Base-by-base conservation (phyloP, 2,888 invertebrate species). In the Protophormia terraenovae region DNA sequence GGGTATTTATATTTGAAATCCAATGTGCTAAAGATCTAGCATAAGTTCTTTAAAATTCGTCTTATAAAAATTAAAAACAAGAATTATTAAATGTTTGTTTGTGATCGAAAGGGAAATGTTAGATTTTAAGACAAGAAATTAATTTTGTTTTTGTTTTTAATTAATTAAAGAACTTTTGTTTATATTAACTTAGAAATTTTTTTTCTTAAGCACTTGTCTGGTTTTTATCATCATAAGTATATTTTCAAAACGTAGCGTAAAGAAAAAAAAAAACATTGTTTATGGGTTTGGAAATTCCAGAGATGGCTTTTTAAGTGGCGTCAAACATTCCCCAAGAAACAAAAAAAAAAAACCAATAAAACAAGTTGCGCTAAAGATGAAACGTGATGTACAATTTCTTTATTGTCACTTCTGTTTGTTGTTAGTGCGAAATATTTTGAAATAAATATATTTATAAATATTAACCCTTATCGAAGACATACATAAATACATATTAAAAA, bases 291-390 rank as follows among this genome's bases (percentile, higher is more conserved):
- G 69, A n/a, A 69, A 69, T 50, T 50, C 69, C 50, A 53, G 22
- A 27, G n/a, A n/a, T n/a, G n/a, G n/a, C n/a, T n/a, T 32, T 19
- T 53, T 53, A 69, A 22, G 53, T 8, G 69, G 69, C 69, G 50
- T 10, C 50, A 53, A 53, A 24, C 14, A 50, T 45, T 14, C 69
- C 50, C 27, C 22, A 35, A 53, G 19, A 22, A 14, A n/a, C n/a
- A n/a, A n/a, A n/a, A n/a, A n/a, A n/a, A n/a, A n/a, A n/a, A n/a
- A 32, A 50, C 29, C 0, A 38, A 12, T 14, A 45, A 35, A 69
- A 69, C 50, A 14, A 53, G 69, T 69, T 69, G 50, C 69, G 69
- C 69, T 35, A 35, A 53, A 69, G 32, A 69, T 69, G 35, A 69
- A 69, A 69, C 41, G 41, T 41, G 41, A 41, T 41, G n/a, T 41